Evolutionary conservation across 2,113 vertebrate genomes (phyloP).

Genomic region (Passer domesticus): DNA sequence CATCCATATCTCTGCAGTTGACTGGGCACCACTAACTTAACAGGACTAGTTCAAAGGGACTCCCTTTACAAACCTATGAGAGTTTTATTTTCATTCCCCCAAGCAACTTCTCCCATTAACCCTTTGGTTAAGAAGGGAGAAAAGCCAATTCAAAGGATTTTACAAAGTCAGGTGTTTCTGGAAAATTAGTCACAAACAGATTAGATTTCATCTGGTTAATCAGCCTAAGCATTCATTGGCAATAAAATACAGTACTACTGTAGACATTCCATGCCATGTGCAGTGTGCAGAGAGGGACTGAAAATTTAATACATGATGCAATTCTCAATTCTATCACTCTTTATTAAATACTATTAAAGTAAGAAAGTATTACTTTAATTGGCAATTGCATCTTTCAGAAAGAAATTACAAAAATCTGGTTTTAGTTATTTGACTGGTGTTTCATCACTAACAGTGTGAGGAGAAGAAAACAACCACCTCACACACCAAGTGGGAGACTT

Average conservation of each 20-base stretch:
- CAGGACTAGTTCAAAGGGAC: slow-evolving; percentile 49
- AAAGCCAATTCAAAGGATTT: background rate
- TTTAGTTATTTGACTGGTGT: background rate
- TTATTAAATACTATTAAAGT: background rate
- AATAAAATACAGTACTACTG: background rate
- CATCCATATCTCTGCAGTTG: slow-evolving; percentile 58
- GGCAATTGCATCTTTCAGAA: background rate
- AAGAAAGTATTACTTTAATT: background rate
- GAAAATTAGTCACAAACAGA: background rate
- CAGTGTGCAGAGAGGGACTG: background rate
- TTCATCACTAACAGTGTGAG: background rate
- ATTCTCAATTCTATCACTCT: background rate
- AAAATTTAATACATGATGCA: background rate
- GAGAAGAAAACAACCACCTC: background rate
- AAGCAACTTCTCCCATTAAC: slow-evolving; percentile 22
- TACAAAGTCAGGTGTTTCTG: background rate
- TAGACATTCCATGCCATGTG: background rate
- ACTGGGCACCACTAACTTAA: slow-evolving; percentile 52
- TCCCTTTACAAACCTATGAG: background rate
- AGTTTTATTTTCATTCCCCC: slow-evolving; percentile 33
- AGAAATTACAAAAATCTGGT: background rate
- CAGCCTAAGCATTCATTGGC: background rate
- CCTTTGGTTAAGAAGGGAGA: background rate
- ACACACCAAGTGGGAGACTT: background rate
- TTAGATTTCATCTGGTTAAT: background rate